Base-by-base conservation (phyloP, 2,888 invertebrate species). In the Ochropacha duplaris region DNA sequence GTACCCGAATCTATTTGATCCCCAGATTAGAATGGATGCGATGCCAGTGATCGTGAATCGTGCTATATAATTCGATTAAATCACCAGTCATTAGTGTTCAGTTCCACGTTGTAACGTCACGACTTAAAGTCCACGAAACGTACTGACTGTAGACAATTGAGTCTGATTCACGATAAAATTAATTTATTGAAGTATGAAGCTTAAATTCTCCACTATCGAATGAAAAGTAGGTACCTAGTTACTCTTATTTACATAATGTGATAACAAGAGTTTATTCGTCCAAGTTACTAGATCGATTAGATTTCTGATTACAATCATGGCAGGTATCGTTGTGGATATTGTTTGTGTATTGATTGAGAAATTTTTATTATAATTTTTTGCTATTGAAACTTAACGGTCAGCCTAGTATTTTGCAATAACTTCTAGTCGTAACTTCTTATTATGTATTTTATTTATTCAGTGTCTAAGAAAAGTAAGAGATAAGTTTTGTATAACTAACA, bases 11-110 rank as follows among this genome's bases (percentile, higher is more conserved):
- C 57, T 61, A 61, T 59, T 57, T 54, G 68, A 69, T 67, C 62
- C 60, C 54, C 34, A 65, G 67, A 57, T 56, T 72, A 68, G 65
- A 69, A 66, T 67, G 62, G 65, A 69, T 66, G 62, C 63, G 59
- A 66, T 59, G 65, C 57, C 49, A 57, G 63, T 61, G 65, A 74
- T 70, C 76, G 76, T 75, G 78, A 72, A 74, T 70, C 76, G 76
- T 75, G 78, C 72, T 74, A 72, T 73, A 74, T 83, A 81, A 82
- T 83, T 80, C 76, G 74, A 79, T 79, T 76, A 76, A 79, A 83
- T 81, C 83, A 79, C 76, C 55, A 64, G 74, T 79, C 76, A 78
- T 81, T 84, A 81, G 69, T 69, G 72, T 57, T 62, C 49, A 65
- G 26, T 57, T 79, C 75, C 79, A 79, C 60, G 60, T 60, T 68